Evolutionary conservation across 2,113 vertebrate species (phyloP).

Genomic region (Gymnarchus niloticus): DNA sequence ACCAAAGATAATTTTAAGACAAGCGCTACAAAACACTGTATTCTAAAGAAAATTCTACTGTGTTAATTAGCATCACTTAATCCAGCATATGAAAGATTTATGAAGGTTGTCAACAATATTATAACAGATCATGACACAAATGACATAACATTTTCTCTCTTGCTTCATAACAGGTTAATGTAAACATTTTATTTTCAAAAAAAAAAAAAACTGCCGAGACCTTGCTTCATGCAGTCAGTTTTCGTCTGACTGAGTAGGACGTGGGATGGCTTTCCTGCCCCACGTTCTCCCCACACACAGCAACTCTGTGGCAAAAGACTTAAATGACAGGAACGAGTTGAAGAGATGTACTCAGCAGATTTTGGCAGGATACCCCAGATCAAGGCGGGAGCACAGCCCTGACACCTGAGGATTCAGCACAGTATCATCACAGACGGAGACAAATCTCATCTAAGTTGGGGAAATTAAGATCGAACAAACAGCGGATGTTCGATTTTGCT

Average conservation of each 20-base stretch:
- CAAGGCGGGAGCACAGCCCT: background rate
- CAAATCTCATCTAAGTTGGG: background rate
- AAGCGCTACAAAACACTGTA: background rate
- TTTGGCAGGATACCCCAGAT: background rate
- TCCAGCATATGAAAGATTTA: background rate
- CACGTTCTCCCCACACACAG: background rate
- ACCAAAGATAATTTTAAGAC: background rate
- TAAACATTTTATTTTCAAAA: background rate
- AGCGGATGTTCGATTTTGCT: too few relatives aligned
- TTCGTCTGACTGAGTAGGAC: background rate
- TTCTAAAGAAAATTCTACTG: background rate
- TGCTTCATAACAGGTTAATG: too few relatives aligned
- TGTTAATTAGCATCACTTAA: background rate
- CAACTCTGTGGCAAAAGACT: background rate
- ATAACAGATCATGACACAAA: constrained; percentile 5
- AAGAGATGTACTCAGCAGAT: background rate
- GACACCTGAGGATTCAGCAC: background rate
- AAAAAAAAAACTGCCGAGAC: background rate
- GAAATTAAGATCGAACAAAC: too few relatives aligned
- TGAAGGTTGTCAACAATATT: background rate
- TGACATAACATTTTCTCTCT: background rate
- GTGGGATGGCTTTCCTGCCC: background rate
- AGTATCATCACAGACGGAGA: background rate
- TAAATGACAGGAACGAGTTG: background rate
- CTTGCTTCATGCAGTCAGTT: background rate